These are phyloP conservation scores for Gandaritis pyraliata DNA, from an alignment of 2,888 invertebrate species.

Conservation along the genomic window DNA sequence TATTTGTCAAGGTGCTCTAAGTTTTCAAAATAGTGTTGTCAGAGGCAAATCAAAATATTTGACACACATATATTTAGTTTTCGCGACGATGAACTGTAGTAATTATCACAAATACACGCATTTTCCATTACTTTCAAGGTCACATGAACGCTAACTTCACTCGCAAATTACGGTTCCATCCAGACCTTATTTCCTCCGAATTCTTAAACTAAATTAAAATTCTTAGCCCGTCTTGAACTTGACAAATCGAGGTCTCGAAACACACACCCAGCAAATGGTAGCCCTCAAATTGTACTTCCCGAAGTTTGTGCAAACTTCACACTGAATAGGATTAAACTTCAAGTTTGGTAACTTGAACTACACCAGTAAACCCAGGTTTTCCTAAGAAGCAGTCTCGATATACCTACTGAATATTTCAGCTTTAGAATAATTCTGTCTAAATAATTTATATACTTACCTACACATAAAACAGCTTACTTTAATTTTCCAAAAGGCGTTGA, in stretches of 20 bases:
- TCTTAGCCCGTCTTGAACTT: conserved; percentile 26
- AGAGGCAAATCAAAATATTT: too few relatives aligned
- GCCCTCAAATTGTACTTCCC: conserved; percentile 46
- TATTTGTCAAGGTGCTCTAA: too few relatives aligned
- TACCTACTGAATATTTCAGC: too few relatives aligned
- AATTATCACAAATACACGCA: conserved; percentile 5
- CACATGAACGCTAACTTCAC: conserved; percentile 1
- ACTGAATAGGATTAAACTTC: conserved; percentile 52
- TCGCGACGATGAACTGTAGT: not conserved
- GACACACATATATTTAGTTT: too few relatives aligned
- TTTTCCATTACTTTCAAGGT: conserved; percentile 4
- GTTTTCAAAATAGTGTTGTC: too few relatives aligned
- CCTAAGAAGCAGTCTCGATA: not conserved
- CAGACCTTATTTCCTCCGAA: conserved; percentile 11
- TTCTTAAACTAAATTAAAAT: conserved; percentile 26
- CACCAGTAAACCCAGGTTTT: conserved; percentile 26
- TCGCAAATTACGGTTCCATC: conserved; percentile 12
- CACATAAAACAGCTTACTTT: too few relatives aligned
- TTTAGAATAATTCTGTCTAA: too few relatives aligned
- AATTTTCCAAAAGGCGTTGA: too few relatives aligned
- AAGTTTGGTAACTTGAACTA: conserved; percentile 31
- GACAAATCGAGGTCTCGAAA: conserved; percentile 24
- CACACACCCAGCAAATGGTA: conserved; percentile 32
- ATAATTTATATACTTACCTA: too few relatives aligned
- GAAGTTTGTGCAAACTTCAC: conserved; percentile 54